Evolutionary conservation across 2,113 vertebrate genomes (phyloP).

Genomic region (Oncorhynchus masou): DNA sequence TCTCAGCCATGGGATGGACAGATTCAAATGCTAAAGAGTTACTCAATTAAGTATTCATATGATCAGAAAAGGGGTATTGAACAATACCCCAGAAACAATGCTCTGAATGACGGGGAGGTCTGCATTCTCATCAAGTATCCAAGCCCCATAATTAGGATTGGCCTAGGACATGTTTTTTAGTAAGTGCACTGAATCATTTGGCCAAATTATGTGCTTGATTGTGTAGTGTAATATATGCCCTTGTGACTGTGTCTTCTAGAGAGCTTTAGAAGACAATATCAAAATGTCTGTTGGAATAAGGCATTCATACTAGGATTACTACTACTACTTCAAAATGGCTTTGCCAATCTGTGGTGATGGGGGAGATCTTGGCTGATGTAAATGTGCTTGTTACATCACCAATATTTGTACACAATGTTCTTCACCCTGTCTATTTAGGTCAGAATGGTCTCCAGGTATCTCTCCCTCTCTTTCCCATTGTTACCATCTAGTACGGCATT

Average conservation of each 20-base stretch:
- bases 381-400: neutral
- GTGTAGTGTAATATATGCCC: neutral
- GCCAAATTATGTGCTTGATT: neutral
- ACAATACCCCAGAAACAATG: neutral
- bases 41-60: neutral
- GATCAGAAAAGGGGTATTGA: neutral
- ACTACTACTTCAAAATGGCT: neutral
- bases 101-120: neutral
- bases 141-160: neutral
- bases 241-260: neutral
- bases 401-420: neutral
- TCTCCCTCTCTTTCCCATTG: neutral
- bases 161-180: neutral
- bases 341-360: too few species aligned
- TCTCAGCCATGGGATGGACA: neutral
- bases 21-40: slow-evolving; percentile 2
- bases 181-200: neutral
- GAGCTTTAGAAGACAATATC: neutral
- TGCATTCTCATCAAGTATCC: neutral
- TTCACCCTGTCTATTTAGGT: neutral
- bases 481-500: neutral
- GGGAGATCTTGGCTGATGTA: neutral
- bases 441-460: neutral
- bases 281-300: neutral
- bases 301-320: neutral